Evolutionary conservation across 2,113 vertebrate genomes (phyloP).

Genomic region (Mormoops blainvillei): DNA sequence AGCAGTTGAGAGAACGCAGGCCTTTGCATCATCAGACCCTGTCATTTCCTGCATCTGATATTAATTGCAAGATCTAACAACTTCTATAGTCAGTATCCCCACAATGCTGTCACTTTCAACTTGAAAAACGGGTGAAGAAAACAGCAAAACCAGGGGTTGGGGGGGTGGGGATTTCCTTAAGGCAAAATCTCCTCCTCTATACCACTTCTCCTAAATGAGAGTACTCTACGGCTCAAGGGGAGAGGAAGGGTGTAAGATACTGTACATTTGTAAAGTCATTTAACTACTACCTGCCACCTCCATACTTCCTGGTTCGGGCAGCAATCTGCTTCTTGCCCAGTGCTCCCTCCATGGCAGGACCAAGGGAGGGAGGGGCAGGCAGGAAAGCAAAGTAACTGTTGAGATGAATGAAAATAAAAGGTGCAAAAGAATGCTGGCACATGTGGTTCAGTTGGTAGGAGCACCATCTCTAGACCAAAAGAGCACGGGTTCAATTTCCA

Average conservation of each 20-base stretch:
- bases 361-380: neutral
- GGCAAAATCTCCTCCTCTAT: neutral
- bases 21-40: conserved; percentile 59
- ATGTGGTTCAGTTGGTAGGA: no score
- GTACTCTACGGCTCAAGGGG: neutral
- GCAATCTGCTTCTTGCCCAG: neutral
- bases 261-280: neutral
- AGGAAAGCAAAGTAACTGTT: conserved; percentile 12
- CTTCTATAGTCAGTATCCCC: neutral
- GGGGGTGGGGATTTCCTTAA: neutral
- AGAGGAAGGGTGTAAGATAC: neutral
- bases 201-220: neutral
- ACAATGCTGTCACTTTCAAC: neutral
- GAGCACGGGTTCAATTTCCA: no score
- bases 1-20: conserved; percentile 50
- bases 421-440: neutral
- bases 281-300: neutral
- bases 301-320: conserved; percentile 13
- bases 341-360: neutral
- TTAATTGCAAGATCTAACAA: conserved; percentile 69
- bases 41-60: conserved; percentile 66
- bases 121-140: conserved; percentile 20
- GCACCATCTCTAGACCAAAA: no score
- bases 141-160: neutral
- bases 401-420: conserved; percentile 24